Conservation (phyloP, 2,113 vertebrate genomes). For the Cephalopterus ornatus region DNA sequence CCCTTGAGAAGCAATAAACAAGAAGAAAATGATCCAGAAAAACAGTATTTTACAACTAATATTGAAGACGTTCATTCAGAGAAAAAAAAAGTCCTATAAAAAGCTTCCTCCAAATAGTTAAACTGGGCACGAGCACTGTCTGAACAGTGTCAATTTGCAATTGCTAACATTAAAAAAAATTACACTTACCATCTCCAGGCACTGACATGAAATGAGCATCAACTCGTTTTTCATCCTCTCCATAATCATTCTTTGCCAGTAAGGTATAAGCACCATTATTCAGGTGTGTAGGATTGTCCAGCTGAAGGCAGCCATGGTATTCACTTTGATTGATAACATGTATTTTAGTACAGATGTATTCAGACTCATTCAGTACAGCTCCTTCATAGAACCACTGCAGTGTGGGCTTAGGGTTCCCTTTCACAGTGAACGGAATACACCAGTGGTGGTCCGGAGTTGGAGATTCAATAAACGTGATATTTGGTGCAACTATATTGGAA, state of each 20-base stretch:
- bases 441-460: conserved; percentile 93
- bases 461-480: conserved; percentile 89
- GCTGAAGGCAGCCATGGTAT: conserved; percentile 94
- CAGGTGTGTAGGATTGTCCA: conserved; percentile 94
- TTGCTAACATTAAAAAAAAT: neutral
- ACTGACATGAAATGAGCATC: conserved; percentile 90
- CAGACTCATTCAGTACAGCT: conserved; percentile 78
- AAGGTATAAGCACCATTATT: conserved; percentile 93
- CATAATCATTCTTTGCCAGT: conserved; percentile 82
- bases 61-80: neutral
- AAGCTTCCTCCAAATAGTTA: neutral
- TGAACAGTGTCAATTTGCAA: neutral
- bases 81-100: neutral
- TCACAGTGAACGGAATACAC: conserved; percentile 97
- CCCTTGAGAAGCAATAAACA: neutral
- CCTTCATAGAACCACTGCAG: conserved; percentile 86
- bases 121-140: neutral
- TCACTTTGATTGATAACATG: conserved; percentile 89
- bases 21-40: neutral
- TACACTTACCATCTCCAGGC: conserved; percentile 85
- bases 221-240: conserved; percentile 81
- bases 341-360: conserved; percentile 89
- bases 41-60: neutral
- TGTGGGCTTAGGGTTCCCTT: conserved; percentile 87
- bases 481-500: conserved; percentile 84